phyloP scores from a whole-genome alignment of 2,113 vertebrate genomes.

The Dromas ardeola region DNA sequence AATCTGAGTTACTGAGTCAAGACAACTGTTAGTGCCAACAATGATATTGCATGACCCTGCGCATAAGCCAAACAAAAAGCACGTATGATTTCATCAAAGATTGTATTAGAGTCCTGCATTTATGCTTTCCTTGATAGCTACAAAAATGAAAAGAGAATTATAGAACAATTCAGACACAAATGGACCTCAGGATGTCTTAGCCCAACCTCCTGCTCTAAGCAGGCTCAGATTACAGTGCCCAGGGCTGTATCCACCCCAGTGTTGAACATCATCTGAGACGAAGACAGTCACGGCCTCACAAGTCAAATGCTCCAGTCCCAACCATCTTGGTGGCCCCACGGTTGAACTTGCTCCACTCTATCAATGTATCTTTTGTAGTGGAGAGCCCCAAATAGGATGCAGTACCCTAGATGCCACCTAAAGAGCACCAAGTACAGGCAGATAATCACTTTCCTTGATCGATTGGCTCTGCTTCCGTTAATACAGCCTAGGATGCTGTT shows the following conservation, averaged over 20 bases:
- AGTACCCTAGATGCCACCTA: background rate
- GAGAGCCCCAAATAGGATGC: background rate
- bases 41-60: fast-evolving
- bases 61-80: background rate
- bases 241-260: background rate
- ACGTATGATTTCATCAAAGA: background rate
- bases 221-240: background rate
- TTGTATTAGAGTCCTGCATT: background rate
- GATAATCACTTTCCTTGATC: background rate
- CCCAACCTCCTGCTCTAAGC: background rate
- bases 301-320: background rate
- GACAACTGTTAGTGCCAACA: background rate
- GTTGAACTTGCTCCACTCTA: background rate
- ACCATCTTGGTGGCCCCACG: background rate
- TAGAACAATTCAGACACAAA: background rate
- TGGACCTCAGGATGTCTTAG: background rate
- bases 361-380: background rate
- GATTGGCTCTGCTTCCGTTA: background rate
- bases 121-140: background rate
- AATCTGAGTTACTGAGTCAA: background rate
- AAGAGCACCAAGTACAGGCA: background rate
- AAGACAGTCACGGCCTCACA: background rate
- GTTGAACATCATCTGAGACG: background rate
- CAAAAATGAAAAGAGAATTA: background rate
- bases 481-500: background rate